Conservation (phyloP, 2,113 vertebrate species). For the Alethe castanea region DNA sequence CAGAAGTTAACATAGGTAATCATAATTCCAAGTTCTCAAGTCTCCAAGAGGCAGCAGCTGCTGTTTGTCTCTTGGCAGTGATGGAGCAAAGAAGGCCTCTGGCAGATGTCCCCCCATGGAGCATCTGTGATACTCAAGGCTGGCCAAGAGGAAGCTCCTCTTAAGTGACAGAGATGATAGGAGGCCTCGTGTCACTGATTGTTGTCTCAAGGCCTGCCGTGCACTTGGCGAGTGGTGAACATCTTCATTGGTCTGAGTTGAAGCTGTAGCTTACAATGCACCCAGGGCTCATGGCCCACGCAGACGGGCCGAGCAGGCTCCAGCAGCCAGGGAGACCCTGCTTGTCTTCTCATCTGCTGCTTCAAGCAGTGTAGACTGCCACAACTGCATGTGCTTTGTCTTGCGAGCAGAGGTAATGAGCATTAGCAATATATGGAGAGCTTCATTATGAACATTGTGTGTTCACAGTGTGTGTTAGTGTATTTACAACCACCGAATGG, state of each 20-base stretch:
- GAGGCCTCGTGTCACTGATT: background rate
- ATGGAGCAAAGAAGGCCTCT: background rate
- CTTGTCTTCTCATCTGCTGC: background rate
- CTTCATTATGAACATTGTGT: background rate
- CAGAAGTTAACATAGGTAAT: accelerated
- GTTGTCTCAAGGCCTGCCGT: accelerated
- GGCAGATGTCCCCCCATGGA: background rate
- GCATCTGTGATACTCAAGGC: background rate
- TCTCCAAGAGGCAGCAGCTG: background rate
- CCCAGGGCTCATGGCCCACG: accelerated
- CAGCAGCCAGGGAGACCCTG: background rate
- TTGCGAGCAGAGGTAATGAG: background rate
- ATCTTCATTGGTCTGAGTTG: background rate
- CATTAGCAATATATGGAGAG: background rate
- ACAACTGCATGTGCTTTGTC: background rate
- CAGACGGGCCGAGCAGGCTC: background rate
- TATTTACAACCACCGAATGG: background rate
- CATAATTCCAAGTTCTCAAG: background rate
- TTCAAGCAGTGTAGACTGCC: too few relatives aligned
- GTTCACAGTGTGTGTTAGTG: background rate
- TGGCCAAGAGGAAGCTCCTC: background rate
- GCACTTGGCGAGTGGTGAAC: background rate
- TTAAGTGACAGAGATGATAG: background rate
- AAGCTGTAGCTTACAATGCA: background rate
- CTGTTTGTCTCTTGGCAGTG: background rate